These are phyloP conservation scores for Manis pentadactyla DNA, from an alignment of 2,797 vertebrate genomes.

Conservation along the genomic window DNA sequence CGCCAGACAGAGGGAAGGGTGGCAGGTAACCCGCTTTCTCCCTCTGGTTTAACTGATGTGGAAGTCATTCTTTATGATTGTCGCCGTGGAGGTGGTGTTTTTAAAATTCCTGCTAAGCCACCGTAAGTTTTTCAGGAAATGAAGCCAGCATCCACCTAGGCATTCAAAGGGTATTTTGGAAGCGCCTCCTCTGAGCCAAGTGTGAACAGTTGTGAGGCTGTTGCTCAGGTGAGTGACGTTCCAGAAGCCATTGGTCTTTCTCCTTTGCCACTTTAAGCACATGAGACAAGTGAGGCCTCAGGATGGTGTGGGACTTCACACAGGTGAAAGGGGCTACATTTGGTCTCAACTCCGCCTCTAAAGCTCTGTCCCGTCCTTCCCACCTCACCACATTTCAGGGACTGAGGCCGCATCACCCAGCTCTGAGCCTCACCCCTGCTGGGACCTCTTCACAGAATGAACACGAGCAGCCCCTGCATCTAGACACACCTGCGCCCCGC, in stretches of 20 bases:
- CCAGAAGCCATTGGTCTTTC: not conserved
- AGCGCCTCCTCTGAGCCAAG: not conserved
- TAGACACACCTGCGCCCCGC: accelerated
- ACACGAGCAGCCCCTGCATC: accelerated
- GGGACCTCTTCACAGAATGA: not conserved
- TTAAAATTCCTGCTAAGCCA: not conserved
- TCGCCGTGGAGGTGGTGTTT: not conserved
- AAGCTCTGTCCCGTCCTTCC: accelerated
- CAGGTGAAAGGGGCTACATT: not conserved
- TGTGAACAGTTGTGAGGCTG: accelerated
- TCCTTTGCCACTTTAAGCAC: not conserved
- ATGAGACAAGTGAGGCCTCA: accelerated
- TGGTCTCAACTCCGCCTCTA: not conserved
- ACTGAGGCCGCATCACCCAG: accelerated
- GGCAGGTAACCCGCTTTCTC: not conserved
- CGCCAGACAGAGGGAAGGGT: slow-evolving; percentile 47
- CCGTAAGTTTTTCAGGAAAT: slow-evolving; percentile 46
- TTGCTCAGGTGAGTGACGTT: accelerated
- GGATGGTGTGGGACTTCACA: accelerated
- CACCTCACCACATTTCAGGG: not conserved
- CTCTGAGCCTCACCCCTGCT: not conserved
- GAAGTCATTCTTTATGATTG: not conserved
- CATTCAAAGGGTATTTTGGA: accelerated
- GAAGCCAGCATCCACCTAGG: not conserved
- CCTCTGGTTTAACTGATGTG: not conserved